A percentile compares a stretch with the other conserved stretches of the same genome.
Evolutionary conservation across 2,797 vertebrate species (phyloP).

Genomic region (Falco berigora): DNA sequence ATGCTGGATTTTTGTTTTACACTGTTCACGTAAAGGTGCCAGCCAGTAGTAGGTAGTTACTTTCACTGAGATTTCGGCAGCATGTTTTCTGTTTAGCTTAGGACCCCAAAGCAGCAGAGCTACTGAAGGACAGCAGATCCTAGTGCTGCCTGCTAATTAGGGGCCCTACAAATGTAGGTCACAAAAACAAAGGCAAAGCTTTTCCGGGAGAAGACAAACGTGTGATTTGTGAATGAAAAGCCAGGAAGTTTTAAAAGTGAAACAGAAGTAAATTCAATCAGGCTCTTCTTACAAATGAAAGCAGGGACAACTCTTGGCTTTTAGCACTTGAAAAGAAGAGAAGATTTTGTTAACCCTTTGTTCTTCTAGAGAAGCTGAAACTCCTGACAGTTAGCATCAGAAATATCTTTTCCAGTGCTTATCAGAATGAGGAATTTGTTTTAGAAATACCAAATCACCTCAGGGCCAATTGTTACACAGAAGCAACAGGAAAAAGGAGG

Average conservation of each 20-base stretch:
- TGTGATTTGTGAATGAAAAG: conserved; percentile 74
- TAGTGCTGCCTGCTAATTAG: conserved; percentile 72
- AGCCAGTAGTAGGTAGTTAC: neutral
- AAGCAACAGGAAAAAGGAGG: neutral
- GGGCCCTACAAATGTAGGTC: conserved; percentile 67
- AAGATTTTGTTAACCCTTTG: conserved; percentile 34
- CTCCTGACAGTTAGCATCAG: neutral
- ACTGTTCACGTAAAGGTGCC: accelerated
- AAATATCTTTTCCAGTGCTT: neutral
- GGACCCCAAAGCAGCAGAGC: conserved; percentile 31
- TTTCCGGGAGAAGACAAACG: conserved; percentile 67
- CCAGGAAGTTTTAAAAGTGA: conserved; percentile 71
- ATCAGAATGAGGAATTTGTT: neutral
- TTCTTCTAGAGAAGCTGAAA: neutral
- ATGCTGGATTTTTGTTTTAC: neutral
- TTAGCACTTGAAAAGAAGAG: neutral
- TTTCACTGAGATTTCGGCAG: neutral
- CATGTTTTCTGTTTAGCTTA: conserved; percentile 22
- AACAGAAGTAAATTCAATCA: conserved; percentile 63
- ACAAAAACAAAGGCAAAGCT: conserved; percentile 69
- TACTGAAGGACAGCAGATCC: conserved; percentile 49
- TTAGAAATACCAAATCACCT: neutral
- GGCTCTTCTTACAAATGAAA: conserved; percentile 22
- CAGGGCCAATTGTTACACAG: neutral
- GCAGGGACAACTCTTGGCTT: neutral